Percentiles rank a stretch among this genome's conserved stretches.
Conservation (phyloP, 2,113 vertebrate species). For the Xenopus tropicalis region UCB_Xtro_10.0 CM004443.2:203198001-203198500, state of each 20-base stretch:
- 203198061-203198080: not conserved
- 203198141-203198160: not conserved
- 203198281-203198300: not conserved
- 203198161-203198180: not conserved
- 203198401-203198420: too few relatives aligned
- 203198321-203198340: too few relatives aligned
- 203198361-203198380: too few relatives aligned
- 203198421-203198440: too few relatives aligned
- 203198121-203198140: not conserved
- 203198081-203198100: conserved; percentile 4
- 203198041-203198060: conserved; percentile 1
- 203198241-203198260: conserved; percentile 1
- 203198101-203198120: not conserved
- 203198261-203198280: not conserved
- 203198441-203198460: too few relatives aligned
- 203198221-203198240: not conserved
- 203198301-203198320: too few relatives aligned
- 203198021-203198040: not conserved
- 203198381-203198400: too few relatives aligned
- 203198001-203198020: conserved; percentile 45
- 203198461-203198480: too few relatives aligned
- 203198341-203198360: too few relatives aligned
- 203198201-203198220: not conserved
- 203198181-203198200: not conserved
- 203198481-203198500: too few relatives aligned